Evolutionary conservation across 2,888 invertebrate species (phyloP).

Genomic region (Anticlea derivata): DNA sequence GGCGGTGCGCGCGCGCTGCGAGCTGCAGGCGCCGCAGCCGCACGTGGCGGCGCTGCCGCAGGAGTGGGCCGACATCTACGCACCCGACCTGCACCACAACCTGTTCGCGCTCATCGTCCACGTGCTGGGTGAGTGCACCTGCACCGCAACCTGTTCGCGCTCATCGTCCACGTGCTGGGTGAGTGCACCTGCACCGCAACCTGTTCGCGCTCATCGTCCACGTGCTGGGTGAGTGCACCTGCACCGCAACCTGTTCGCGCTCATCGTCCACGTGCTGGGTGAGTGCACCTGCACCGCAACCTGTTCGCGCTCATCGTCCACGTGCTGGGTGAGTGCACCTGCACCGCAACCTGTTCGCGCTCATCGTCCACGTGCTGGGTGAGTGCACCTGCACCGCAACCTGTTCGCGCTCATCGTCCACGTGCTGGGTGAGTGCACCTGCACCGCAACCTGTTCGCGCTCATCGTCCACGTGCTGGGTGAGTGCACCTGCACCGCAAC

Average conservation of each 20-base stretch:
- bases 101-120: slow-evolving; percentile 64
- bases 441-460: too few species aligned
- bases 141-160: slow-evolving; percentile 73
- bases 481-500: too few species aligned
- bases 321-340: too few species aligned
- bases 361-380: too few species aligned
- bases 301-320: too few species aligned
- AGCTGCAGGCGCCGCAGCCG: slow-evolving; percentile 47
- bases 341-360: too few species aligned
- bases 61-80: slow-evolving; percentile 92
- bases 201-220: slow-evolving; percentile 64
- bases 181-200: slow-evolving; percentile 72
- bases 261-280: slow-evolving; percentile 54
- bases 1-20: slow-evolving; percentile 46
- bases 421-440: too few species aligned
- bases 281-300: too few species aligned
- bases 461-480: too few species aligned
- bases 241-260: slow-evolving; percentile 73
- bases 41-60: slow-evolving; percentile 73
- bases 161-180: slow-evolving; percentile 54
- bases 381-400: too few species aligned
- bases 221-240: slow-evolving; percentile 68
- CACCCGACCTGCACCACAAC: slow-evolving; percentile 83
- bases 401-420: too few species aligned
- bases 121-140: slow-evolving; percentile 68